Evolutionary conservation across 2,113 vertebrate species (phyloP).

Genomic region (Tyrannus savana): DNA sequence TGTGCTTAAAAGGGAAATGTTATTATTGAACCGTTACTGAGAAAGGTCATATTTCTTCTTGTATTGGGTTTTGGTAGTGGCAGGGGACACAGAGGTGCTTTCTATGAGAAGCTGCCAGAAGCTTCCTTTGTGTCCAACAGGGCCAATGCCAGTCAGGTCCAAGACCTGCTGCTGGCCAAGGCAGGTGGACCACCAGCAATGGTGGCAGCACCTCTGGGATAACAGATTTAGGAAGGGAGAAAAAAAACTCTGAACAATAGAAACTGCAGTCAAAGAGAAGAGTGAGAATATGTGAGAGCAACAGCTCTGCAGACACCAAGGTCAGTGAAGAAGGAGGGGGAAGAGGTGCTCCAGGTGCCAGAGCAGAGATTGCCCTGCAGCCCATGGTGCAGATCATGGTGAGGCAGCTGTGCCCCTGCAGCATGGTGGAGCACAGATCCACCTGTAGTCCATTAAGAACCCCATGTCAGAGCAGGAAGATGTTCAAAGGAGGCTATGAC

Average conservation of each 20-base stretch:
- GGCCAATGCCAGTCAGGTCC: background rate
- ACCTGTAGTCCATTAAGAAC: background rate
- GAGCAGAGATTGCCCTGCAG: background rate
- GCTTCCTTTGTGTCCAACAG: background rate
- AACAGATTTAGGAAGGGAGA: background rate
- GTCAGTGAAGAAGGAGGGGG: background rate
- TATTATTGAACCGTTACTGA: background rate
- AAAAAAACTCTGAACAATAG: background rate
- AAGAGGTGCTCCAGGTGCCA: background rate
- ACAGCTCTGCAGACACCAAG: background rate
- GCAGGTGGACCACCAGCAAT: background rate
- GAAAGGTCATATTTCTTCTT: background rate
- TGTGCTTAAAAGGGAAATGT: background rate
- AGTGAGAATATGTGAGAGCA: background rate
- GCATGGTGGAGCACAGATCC: background rate
- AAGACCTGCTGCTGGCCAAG: rapidly evolving
- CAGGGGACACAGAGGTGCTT: background rate
- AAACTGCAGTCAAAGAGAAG: background rate
- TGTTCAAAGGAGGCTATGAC: background rate
- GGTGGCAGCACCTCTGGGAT: background rate
- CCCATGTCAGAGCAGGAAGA: background rate
- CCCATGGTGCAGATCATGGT: rapidly evolving
- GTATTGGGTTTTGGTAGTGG: background rate
- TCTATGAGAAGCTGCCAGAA: background rate
- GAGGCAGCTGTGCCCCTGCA: background rate